Evolutionary conservation across 2,888 invertebrate genomes (phyloP).

Genomic region (Pyrgus malvae): DNA sequence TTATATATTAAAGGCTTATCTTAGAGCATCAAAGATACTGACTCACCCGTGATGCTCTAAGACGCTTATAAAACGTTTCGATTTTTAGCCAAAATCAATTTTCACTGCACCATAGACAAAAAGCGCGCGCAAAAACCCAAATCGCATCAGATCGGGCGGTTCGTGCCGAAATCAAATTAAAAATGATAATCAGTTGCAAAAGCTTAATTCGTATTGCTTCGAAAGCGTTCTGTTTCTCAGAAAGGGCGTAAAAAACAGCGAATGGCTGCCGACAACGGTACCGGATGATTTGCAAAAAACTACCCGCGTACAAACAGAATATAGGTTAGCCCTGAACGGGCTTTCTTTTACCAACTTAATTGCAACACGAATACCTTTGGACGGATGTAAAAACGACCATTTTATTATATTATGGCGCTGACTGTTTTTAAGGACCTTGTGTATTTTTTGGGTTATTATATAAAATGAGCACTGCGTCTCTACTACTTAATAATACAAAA

Average conservation of each 20-base stretch:
- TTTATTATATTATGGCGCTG: background rate
- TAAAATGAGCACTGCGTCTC: too few relatives aligned
- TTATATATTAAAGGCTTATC: too few relatives aligned
- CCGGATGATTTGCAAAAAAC: constrained; percentile 51
- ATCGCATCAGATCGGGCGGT: constrained; percentile 34
- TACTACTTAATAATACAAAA: too few relatives aligned
- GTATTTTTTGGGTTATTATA: background rate
- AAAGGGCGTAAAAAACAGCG: constrained; percentile 51
- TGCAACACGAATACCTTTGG: constrained; percentile 19
- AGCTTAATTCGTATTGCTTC: constrained; percentile 55
- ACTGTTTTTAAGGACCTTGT: background rate
- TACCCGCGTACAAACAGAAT: constrained; percentile 37
- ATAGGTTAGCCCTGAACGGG: constrained; percentile 36
- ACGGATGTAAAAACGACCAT: constrained; percentile 7
- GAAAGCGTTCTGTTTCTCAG: constrained; percentile 48
- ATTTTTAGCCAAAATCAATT: background rate
- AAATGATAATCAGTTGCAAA: constrained; percentile 60
- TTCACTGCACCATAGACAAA: constrained; percentile 6
- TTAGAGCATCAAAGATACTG: too few relatives aligned
- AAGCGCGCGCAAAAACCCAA: constrained; percentile 30
- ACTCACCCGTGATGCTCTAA: too few relatives aligned
- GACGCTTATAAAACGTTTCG: too few relatives aligned
- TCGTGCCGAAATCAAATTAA: constrained; percentile 59
- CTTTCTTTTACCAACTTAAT: constrained; percentile 21
- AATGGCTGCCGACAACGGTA: constrained; percentile 51